Conservation (phyloP, 2,797 vertebrate genomes). For the Vespertilio murinus region DNA sequence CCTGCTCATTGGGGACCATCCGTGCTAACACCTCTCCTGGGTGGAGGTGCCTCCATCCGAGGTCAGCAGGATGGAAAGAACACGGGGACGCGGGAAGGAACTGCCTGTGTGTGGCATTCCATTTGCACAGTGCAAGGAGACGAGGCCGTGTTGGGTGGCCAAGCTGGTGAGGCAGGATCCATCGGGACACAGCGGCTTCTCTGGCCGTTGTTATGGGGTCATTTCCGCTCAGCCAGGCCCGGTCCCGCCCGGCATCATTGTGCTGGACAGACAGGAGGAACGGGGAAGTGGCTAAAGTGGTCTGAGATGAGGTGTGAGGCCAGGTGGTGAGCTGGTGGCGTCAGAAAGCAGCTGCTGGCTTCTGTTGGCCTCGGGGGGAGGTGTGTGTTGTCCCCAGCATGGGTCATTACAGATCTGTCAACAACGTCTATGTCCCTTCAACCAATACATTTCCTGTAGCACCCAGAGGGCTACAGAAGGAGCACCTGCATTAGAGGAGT, state of each 20-base stretch:
- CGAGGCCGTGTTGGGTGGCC: background rate
- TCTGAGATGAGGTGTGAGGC: background rate
- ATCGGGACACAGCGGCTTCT: background rate
- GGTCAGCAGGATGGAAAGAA: background rate
- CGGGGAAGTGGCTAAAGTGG: background rate
- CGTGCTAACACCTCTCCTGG: background rate
- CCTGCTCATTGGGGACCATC: background rate
- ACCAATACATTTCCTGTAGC: background rate
- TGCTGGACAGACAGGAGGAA: background rate
- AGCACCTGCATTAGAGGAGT: background rate
- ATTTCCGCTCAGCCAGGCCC: background rate
- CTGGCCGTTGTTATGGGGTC: background rate
- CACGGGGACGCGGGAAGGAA: background rate
- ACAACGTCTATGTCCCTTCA: background rate
- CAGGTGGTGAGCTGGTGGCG: rapidly evolving
- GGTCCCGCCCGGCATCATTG: background rate
- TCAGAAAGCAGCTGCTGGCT: background rate
- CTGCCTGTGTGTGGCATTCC: background rate
- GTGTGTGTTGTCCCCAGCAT: background rate
- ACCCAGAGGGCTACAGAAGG: background rate
- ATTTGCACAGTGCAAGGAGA: no score
- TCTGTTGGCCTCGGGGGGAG: background rate
- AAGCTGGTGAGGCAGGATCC: background rate
- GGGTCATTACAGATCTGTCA: background rate
- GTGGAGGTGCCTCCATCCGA: background rate